Evolutionary conservation across 2,888 invertebrate species (phyloP).

Genomic region (Meta bourneti): DNA sequence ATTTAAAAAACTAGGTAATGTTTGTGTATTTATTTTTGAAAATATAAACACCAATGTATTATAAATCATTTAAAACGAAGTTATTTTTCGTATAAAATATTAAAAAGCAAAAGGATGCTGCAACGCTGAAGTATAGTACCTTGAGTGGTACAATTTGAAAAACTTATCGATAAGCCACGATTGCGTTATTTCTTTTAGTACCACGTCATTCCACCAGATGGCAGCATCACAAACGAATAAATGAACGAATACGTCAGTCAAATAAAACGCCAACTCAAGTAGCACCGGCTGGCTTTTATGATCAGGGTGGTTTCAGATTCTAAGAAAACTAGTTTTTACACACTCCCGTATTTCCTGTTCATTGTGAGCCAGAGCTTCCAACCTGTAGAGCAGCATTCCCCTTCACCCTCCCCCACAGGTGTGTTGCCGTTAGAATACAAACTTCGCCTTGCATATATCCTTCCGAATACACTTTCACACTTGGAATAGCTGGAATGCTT

Average conservation of each 20-base stretch:
- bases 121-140: no score
- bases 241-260: neutral
- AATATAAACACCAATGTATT: no score
- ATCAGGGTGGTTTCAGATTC: constrained; percentile 55
- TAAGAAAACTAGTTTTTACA: constrained; percentile 64
- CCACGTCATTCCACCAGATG: constrained; percentile 17
- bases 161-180: no score
- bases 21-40: no score
- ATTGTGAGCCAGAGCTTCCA: constrained; percentile 49
- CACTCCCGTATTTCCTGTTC: constrained; percentile 74
- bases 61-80: no score
- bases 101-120: no score
- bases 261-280: neutral
- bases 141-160: no score
- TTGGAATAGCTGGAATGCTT: no score
- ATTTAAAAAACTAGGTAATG: no score
- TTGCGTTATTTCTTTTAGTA: no score
- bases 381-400: constrained; percentile 56
- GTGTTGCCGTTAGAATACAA: constrained; percentile 60
- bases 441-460: neutral
- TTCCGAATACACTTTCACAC: no score
- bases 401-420: constrained; percentile 17
- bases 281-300: constrained; percentile 15
- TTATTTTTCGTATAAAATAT: no score
- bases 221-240: constrained; percentile 26